Evolutionary conservation across 2,888 invertebrate genomes (phyloP), one percentile per base, ranked within the genome.

Genomic region (Teinopalpus imperialis): DNA sequence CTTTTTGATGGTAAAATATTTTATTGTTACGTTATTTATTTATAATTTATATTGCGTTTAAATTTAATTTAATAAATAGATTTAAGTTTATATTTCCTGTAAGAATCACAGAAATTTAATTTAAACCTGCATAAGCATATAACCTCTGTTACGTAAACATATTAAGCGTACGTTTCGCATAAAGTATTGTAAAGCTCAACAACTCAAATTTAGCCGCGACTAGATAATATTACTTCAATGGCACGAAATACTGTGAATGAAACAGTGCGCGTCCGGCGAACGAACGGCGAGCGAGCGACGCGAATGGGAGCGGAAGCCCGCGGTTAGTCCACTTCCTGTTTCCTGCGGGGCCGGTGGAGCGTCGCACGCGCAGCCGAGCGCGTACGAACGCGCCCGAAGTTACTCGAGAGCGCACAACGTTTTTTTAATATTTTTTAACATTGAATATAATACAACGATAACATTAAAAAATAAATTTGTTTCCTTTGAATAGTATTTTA

Each of bases 281-380:
- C 32, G 40, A 37, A 18, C 44, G 71, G 74, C 75, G 75, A 66
- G 68, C 65, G 59, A 64, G 63, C 59, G 67, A 60, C 71, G 74
- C 87, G 81, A 88, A 85, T 88, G 88, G 83, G 88, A 88, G 87
- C 88, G 88, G 88, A 88, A 86, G 74, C 80, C 70, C 78, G 87
- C 86, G 88, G 88, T 88, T 88, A 88, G 81, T 86, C 82, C 85
- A 88, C 88, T 88, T 88, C 88, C 88, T 86, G 88, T 87, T 86
- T 88, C 88, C 88, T 86, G 87, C 79, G 74, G 83, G 81, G 83
- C 77, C 74, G 79, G 73, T 71, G 63, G 59, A 75, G 73, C 76
- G 81, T 74, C 79, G 78, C 78, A 77, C 81, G 74, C 59, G 74
- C 81, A 77, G 77, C 66, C 71, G 69, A 63, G 64, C 71, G 69